Base-by-base conservation (phyloP, 2,113 vertebrate species). In the Recurvirostra avosetta region DNA sequence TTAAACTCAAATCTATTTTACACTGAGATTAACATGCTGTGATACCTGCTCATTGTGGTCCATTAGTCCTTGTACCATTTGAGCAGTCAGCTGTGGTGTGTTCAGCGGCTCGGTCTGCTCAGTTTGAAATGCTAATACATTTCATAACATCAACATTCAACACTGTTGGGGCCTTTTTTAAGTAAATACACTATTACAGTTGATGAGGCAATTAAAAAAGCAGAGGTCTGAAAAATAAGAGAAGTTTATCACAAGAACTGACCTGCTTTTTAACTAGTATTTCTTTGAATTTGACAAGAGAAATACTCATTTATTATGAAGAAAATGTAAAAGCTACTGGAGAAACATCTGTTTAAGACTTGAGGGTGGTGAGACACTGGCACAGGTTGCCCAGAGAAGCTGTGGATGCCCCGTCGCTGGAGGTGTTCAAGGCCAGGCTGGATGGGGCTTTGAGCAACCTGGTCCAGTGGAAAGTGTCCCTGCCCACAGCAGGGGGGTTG, bases 1-100 rank as follows among this genome's bases (percentile, higher is more conserved):
- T 94, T 93, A 92, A 87, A 94, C 63, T 92, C 94, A 94, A 90
- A 96, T 92, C 72, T 93, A 30, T 95, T 97, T 96, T 95, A 92
- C 79, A 47, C 30, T 66, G 90, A 90, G 53, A 88, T 95, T 92
- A 96, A 63, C 87, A 80, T 70, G 78, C 75, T 93, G 86, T 87
- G 92, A 84, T 94, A 96, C 88, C 86, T 96, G 78, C 81, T 94
- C 25, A 53, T 52, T 88, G 89, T 91, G 68, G 62, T 45, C 62
- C 79, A 96, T 95, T 92, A 90, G 73, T 92, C 53, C 49, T 83
- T 26, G 27, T 79, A 53, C 18, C 62, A 26, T 90, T 75, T 91
- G 91, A 85, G 86, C 80, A 87, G 70, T 85, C 86, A 92, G 74
- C 77, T 96, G 43, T 79, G 58, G 9, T 45, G 49, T 66, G 38